A percentile compares a stretch with the other conserved stretches of the same genome.
phyloP scores from a whole-genome alignment of 2,888 invertebrate species.

The Hoplodrina ambigua region DNA sequence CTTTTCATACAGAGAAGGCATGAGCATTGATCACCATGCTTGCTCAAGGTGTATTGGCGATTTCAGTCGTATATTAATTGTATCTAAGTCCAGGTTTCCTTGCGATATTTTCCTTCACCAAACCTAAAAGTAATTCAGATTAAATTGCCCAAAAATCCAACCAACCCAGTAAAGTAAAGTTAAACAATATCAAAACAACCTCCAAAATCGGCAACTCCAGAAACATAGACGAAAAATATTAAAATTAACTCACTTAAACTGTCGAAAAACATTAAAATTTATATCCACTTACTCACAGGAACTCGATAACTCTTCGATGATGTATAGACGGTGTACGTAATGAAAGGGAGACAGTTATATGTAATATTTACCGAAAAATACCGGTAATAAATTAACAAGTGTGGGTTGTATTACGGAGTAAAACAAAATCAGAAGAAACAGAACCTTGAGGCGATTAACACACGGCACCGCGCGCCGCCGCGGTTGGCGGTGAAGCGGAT shows the following conservation, averaged over 20 bases:
- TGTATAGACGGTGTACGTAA: conserved; percentile 54
- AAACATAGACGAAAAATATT: conserved; percentile 32
- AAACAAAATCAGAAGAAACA: conserved; percentile 30
- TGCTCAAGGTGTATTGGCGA: too few species aligned
- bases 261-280: conserved; percentile 60
- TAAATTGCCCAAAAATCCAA: background rate
- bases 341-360: conserved; percentile 59
- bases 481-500: too few species aligned
- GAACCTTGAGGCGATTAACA: conserved; percentile 4
- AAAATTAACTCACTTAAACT: conserved; percentile 51
- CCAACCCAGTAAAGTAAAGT: background rate
- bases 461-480: too few species aligned
- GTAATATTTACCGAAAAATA: conserved; percentile 59
- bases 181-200: background rate
- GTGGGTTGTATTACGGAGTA: conserved; percentile 53
- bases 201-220: conserved; percentile 1
- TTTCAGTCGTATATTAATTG: too few species aligned
- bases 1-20: too few species aligned
- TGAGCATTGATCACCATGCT: too few species aligned
- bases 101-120: too few species aligned
- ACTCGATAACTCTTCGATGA: conserved; percentile 57
- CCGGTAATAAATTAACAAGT: conserved; percentile 49
- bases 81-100: too few species aligned
- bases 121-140: background rate
- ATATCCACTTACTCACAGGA: conserved; percentile 56